Evolutionary conservation across 2,888 invertebrate genomes (phyloP).

Genomic region (Microplitis manilae): DNA sequence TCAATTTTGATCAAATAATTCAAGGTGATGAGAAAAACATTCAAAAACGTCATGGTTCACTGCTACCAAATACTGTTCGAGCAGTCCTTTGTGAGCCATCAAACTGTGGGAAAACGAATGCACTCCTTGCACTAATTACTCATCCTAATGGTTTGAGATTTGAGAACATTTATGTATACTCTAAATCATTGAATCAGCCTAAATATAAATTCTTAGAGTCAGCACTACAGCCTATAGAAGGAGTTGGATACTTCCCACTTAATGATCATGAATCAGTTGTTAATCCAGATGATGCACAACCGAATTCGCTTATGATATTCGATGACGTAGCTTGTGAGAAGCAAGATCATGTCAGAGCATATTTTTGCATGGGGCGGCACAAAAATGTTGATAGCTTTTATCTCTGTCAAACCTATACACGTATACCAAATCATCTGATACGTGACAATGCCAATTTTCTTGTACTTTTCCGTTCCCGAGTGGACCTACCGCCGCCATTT

Average conservation of each 20-base stretch:
- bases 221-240: slow-evolving; percentile 48
- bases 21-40: background rate
- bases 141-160: slow-evolving; percentile 47
- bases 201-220: slow-evolving; percentile 49
- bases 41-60: background rate
- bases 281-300: no score
- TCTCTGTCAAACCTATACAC: no score
- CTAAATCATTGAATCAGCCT: slow-evolving; percentile 61
- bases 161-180: slow-evolving; percentile 49
- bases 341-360: background rate
- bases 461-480: no score
- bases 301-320: no score
- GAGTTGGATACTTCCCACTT: slow-evolving; percentile 54
- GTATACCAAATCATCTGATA: background rate
- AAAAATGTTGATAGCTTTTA: background rate
- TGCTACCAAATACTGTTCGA: slow-evolving; percentile 54
- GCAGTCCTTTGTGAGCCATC: slow-evolving; percentile 45
- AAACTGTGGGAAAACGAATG: slow-evolving; percentile 50
- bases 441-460: background rate
- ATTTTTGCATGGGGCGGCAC: slow-evolving; percentile 24
- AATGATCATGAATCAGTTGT: slow-evolving; percentile 15
- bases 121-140: slow-evolving; percentile 42
- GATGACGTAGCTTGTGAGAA: slow-evolving; percentile 1
- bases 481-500: no score
- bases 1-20: no score